Conservation (phyloP, 1,140 invertebrate species). For the Lethrus apterus region DNA sequence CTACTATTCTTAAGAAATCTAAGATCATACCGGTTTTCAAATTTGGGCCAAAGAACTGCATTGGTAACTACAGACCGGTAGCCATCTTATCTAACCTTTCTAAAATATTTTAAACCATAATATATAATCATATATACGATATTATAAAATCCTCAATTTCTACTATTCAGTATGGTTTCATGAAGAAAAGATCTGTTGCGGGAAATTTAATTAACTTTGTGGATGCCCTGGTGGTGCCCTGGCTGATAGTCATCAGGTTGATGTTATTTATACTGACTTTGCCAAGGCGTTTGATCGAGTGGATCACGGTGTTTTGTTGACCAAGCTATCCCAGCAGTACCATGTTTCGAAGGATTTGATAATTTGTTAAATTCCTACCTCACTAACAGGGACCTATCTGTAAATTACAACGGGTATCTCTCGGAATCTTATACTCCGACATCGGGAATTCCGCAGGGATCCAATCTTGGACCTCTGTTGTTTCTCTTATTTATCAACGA, state of each 20-base stretch:
- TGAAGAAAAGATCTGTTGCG: neutral
- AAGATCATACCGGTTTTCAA: too few species aligned
- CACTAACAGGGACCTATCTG: neutral
- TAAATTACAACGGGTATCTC: neutral
- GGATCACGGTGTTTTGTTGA: neutral
- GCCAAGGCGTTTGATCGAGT: neutral
- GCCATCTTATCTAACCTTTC: neutral
- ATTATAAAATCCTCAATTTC: neutral
- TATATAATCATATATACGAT: neutral
- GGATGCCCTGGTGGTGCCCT: neutral
- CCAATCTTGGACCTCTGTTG: conserved; percentile 1
- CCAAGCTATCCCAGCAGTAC: neutral
- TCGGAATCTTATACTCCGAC: neutral
- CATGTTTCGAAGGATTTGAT: neutral
- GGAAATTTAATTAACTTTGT: neutral
- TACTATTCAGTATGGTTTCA: conserved; percentile 1
- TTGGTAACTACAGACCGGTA: conserved; percentile 1
- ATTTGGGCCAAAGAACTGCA: neutral
- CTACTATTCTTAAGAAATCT: too few species aligned
- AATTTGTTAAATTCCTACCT: conserved; percentile 5
- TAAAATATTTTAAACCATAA: conserved; percentile 2
- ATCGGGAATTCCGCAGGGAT: conserved; percentile 2
- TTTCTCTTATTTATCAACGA: conserved; percentile 5
- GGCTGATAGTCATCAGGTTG: neutral
- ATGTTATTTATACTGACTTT: conserved; percentile 6